Evolutionary conservation across 1,140 invertebrate species (phyloP), one percentile per base, ranked within the genome.

Genomic region (Drosophila repleta): DNA sequence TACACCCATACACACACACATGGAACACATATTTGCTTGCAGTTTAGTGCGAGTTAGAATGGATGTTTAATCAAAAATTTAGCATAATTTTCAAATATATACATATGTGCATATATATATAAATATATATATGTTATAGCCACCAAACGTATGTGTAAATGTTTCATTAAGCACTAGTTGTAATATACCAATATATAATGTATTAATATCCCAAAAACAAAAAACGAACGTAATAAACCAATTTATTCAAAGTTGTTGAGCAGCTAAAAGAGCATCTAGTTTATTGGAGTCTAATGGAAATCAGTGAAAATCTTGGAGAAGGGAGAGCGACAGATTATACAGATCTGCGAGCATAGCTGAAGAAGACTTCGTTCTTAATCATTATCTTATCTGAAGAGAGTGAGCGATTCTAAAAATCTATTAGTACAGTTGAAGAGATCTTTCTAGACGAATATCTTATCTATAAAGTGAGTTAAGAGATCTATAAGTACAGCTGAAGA

Each of bases 21-120:
- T n/a, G n/a, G n/a, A 51, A 65, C 63, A 68, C 66, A 53, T 46
- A 53, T 48, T 64, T 39, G 46, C 20, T 49, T 65, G 49, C 35
- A 20, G 15, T 21, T n/a, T 35, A 37, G 67, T 73, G 76, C 64
- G 56, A 64, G 67, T 53, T 82, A 55, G 46, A 77, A 52, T 79
- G 49, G 73, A 57, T 79, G 71, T 84, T 71, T 83, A 87, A 77
- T 81, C 77, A 74, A 81, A 87, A 74, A 46, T 17, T 65, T 87
- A 85, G 81, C 61, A 79, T 87, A 72, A 79, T 74, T 85, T 74
- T 70, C 65, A 71, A 81, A 69, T 66, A 84, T 62, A 84, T 62
- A 78, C 61, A 84, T 58, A 84, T 60, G 65, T 60, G 56, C 60
- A 45, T 46, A 35, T 35, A 26, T 51, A 53, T 37, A 55, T 52